Base-by-base conservation (phyloP, 1,140 invertebrate genomes). In the Drosophila guanche region DNA sequence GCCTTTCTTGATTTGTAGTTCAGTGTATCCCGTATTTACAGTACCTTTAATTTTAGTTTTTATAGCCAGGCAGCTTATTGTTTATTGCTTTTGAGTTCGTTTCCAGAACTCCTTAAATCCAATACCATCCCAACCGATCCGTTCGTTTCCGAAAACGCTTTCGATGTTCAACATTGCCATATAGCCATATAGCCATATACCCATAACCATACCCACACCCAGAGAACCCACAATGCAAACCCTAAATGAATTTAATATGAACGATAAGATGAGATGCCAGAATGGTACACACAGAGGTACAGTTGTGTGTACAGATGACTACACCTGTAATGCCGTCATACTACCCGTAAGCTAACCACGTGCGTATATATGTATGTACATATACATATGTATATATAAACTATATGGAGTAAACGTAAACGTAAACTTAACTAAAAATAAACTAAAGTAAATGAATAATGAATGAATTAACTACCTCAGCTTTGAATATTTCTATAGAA, bases 401-500 rank as follows among this genome's bases (percentile, higher is more conserved):
- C 72, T 50, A 22, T 45, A 63, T 56, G 69, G 42, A 73, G 59
- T 62, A 56, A 63, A 79, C 65, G 55, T 59, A 72, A 79, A 61
- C 52, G 56, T 75, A 71, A 55, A 60, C 60, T 7, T 68, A 68
- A 57, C 60, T 7, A 74, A 68, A 57, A 10, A 55, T 42, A 60
- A 86, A 72, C 57, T 55, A 59, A 72, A 76, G 40, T 59, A 52
- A 80, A 77, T 20, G 56, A 58, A 58, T 73, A 79, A 65, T 84
- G 74, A 75, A 79, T 72, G 76, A 84, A 84, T 84, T 46, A 81
- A 88, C 83, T 88, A 88, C 83, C 83, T 88, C 83, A 88, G 83
- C 84, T 88, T 86, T 76, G 79, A 78, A 88, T 83, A 88, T 88
- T 88, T 89, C 78, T 88, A 88, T 83, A 83, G 79, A 88, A 86